These are phyloP conservation scores for Plutella xylostella DNA, from an alignment of 2,888 invertebrate genomes.

Conservation along the genomic window DNA sequence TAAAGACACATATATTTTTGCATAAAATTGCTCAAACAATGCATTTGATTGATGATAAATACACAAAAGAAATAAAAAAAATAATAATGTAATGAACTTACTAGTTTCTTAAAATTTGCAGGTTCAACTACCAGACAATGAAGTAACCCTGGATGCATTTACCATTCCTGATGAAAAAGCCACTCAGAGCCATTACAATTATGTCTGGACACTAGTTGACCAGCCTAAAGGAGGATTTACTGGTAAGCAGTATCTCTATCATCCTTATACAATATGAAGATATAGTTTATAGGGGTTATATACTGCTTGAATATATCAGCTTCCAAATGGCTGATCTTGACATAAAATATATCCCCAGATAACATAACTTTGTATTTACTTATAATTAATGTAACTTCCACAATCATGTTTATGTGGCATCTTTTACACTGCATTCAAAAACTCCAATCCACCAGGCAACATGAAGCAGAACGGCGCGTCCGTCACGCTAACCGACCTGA, in stretches of 20 bases:
- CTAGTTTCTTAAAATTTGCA: no score
- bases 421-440: no score
- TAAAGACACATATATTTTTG: no score
- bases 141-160: conserved; percentile 85
- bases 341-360: no score
- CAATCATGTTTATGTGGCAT: no score
- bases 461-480: conserved; percentile 88
- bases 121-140: conserved; percentile 82
- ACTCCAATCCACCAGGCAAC: conserved; percentile 71
- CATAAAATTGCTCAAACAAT: no score
- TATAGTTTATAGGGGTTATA: no score
- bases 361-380: no score
- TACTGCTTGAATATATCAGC: no score
- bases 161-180: conserved; percentile 81
- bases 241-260: conserved; percentile 28
- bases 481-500: conserved; percentile 84
- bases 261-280: background rate
- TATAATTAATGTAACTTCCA: no score
- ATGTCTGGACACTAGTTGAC: conserved; percentile 88
- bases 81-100: background rate
- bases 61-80: background rate
- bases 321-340: no score
- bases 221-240: conserved; percentile 83
- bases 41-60: background rate
- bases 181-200: conserved; percentile 82